phyloP scores from a whole-genome alignment of 2,113 vertebrate genomes.

The Nothocercus nigrocapillus region DNA sequence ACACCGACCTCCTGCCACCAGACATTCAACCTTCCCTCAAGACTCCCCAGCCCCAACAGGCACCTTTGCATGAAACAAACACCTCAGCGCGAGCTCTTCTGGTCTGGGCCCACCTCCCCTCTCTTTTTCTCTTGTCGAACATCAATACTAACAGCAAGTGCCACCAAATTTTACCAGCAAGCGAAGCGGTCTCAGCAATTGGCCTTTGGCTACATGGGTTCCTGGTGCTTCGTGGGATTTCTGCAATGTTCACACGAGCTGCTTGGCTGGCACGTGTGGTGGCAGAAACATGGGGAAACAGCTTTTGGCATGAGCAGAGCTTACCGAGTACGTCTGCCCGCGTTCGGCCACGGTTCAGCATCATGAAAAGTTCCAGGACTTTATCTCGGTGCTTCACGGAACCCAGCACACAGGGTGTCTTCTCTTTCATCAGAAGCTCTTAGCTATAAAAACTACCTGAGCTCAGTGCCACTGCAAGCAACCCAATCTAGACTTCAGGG shows the following conservation, averaged over 20 bases:
- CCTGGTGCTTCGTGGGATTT: neutral
- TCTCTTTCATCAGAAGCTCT: neutral
- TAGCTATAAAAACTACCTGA: neutral
- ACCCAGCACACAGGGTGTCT: accelerated
- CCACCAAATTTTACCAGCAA: neutral
- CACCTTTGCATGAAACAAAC: neutral
- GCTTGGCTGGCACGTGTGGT: neutral
- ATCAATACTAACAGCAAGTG: neutral
- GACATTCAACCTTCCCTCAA: neutral
- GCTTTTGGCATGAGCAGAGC: neutral
- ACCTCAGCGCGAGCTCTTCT: neutral
- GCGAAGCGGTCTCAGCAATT: neutral
- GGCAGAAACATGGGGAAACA: neutral
- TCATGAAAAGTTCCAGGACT: neutral
- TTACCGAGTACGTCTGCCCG: neutral
- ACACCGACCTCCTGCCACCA: neutral
- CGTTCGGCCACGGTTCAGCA: neutral
- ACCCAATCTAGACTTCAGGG: neutral
- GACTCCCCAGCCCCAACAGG: neutral
- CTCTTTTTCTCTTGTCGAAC: neutral
- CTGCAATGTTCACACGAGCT: neutral
- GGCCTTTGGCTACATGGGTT: neutral
- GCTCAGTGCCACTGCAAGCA: neutral
- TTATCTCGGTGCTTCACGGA: neutral
- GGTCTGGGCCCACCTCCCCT: accelerated